Base-by-base conservation (phyloP, 2,888 invertebrate species). In the Cerastis rubricosa region DNA sequence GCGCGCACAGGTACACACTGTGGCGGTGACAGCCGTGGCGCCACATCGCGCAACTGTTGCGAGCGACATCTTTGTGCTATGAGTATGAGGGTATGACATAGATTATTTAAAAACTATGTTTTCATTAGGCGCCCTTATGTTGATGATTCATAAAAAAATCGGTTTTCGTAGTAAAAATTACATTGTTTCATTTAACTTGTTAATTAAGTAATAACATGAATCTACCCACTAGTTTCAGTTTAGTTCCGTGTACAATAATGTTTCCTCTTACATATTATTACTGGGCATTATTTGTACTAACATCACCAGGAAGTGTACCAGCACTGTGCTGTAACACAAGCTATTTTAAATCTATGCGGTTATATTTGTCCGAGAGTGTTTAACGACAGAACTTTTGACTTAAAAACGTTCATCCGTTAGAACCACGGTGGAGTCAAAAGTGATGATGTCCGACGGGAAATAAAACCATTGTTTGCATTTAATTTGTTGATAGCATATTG, bases 31-130 rank as follows among this genome's bases (percentile, higher is more conserved):
- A 76, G 84, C 79, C 71, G 76, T 68, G 72, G 78, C 61, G 66
- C 29, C 43, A 49, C 40, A 29, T 71, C 82, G 71, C 77, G 74
- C 74, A 80, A 83, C 82, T 83, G 86, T 79, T 80, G 84, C 51
- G 45, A n/a, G 47, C 63, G 19, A 76, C 40, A 63, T 8, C 29
- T 22, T 61, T 61, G 14, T 43, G 51, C 54, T 59, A 54, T 11
- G 35, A 71, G 29, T 59, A 54, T 11, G 35, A 71, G 29, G 69
- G 25, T 47, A 25, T 40, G 35, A 25, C 17, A 29, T 29, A 40
- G 19, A n/a, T 45, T 12, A 12, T n/a, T n/a, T n/a, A 35, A 22
- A 35, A 25, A 47, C 22, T 70, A 29, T 64, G 22, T 11, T 14
- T 71, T 72, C 45, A 47, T 25, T 73, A 40, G 19, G 69, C 43